Evolutionary conservation across 2,113 vertebrate species (phyloP), one percentile per base, ranked within the genome.

Genomic region (Globicephala melas): DNA sequence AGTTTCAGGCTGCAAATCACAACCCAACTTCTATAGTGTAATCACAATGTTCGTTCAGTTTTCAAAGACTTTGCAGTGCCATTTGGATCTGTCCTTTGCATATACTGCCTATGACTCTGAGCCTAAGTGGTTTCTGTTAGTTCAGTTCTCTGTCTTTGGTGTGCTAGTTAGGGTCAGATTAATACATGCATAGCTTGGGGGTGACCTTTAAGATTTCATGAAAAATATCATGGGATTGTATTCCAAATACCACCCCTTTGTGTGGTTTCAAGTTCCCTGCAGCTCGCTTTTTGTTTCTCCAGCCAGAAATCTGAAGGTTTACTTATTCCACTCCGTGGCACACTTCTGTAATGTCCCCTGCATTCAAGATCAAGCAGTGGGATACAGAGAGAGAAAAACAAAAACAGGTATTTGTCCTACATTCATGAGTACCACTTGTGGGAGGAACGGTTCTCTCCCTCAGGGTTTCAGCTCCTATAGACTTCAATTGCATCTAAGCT

Each of bases 31-130:
- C 15, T 23, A 2, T 4, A 81, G 11, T 28, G 0, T 25, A 21
- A 6, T 6, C 79, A 9, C n/a, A 70, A 0, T 0, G 0, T 86
- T 1, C 13, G 17, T 21, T 85, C 11, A 63, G 0, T 62, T 77
- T 83, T 87, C 31, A 82, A 89, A 77, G 7, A 25, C 14, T 53
- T 44, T 36, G 4, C 9, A 31, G 1, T 53, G 3, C 2, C 18
- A 6, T 82, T 70, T 70, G 4, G 3, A 44, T 62, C 23, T 82
- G 11, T 60, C 21, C 14, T 18, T 91, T 23, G 1, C 26, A 36
- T 36, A 3, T 4, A 44, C 3, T 38, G 6, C 28, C 41, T 13
- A 1, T 31, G 2, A 55, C 41, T 36, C 53, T 79, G 26, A 71
- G n/a, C 55, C 11, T 12, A 10, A 76, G 23, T 14, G 2, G 13